Base-by-base conservation (phyloP, 1,140 invertebrate species). In the Drosophila erecta region DNA sequence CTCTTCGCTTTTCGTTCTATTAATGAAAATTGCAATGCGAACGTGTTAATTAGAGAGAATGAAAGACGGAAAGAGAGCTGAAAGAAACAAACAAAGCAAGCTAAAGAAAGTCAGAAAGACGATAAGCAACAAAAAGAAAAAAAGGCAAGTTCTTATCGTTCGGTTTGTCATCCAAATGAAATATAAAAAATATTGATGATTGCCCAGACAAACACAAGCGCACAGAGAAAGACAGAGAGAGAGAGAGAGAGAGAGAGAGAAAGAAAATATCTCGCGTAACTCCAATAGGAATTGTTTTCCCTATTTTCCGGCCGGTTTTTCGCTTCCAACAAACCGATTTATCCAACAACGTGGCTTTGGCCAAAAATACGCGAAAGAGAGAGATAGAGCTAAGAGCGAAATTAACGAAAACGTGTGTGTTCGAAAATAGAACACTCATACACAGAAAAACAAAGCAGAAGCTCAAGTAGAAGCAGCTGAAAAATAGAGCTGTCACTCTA, bases 201-300 rank as follows among this genome's bases (percentile, higher is more conserved):
- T 40, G 17, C 11, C 20, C 30, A 27, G 10, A 49, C 27, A 35
- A 22, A 51, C 27, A 50, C 30, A 60, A 35, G 27, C 33, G 24
- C 33, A 30, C 14, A 24, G 22, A 17, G 15, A 17, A 4, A 17
- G 11, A 38, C 15, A 38, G 11, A 53, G 22, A 50, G 22, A 62
- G 33, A 58, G 33, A 24, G 22, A 58, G 33, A 24, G 22, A 17
- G 11, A 38, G 22, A 38, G 11, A 53, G 30, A 50, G 22, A 62
- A 24, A 58, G 33, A 8, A 30, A 73, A 14, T n/a, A 43, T 40
- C 62, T 78, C 83, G 67, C 74, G 83, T 79, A 87, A 86, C 75
- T 89, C 84, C 86, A 87, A 89, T 87, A 79, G 76, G 79, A 89
- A 83, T 76, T 89, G 76, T 81, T 87, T 83, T 67, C 53, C 51